Evolutionary conservation across 2,888 invertebrate genomes (phyloP).

Genomic region (Xanthostigma xanthostigma): DNA sequence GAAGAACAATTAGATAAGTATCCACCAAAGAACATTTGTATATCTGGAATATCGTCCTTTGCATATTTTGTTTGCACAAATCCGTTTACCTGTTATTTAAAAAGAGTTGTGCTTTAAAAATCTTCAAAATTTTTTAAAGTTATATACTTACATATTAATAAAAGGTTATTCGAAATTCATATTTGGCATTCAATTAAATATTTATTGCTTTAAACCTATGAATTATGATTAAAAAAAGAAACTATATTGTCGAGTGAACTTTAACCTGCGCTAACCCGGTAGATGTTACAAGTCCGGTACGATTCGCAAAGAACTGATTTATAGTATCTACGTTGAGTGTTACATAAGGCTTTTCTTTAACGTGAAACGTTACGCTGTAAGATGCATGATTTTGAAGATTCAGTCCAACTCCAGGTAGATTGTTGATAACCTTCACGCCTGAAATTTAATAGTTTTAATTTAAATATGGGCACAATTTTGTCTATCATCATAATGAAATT

Average conservation of each 20-base stretch:
- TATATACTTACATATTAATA: no score
- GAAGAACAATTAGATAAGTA: constrained; percentile 9
- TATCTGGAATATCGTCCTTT: constrained; percentile 6
- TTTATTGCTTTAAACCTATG: no score
- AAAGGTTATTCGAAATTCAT: no score
- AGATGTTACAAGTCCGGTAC: constrained; percentile 8
- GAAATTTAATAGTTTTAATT: not conserved
- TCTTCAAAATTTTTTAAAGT: no score
- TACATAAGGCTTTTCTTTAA: constrained; percentile 2
- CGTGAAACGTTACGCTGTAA: constrained; percentile 5
- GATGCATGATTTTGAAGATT: constrained; percentile 17
- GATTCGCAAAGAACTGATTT: constrained; percentile 1
- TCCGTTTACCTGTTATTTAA: constrained; percentile 6
- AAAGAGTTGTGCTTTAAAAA: no score
- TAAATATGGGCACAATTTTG: not conserved
- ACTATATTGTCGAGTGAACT: no score
- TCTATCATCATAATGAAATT: not conserved
- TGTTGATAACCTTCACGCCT: constrained; percentile 19
- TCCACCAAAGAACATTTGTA: constrained; percentile 9
- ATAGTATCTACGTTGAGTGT: constrained; percentile 2
- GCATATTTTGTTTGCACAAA: constrained; percentile 7
- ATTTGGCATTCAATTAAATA: no score
- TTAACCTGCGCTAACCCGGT: constrained; percentile 10
- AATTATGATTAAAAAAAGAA: no score
- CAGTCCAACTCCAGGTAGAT: constrained; percentile 25